These are phyloP conservation scores for Scrobipalpa atriplicella DNA, from an alignment of 2,888 invertebrate species.

Conservation along the genomic window DNA sequence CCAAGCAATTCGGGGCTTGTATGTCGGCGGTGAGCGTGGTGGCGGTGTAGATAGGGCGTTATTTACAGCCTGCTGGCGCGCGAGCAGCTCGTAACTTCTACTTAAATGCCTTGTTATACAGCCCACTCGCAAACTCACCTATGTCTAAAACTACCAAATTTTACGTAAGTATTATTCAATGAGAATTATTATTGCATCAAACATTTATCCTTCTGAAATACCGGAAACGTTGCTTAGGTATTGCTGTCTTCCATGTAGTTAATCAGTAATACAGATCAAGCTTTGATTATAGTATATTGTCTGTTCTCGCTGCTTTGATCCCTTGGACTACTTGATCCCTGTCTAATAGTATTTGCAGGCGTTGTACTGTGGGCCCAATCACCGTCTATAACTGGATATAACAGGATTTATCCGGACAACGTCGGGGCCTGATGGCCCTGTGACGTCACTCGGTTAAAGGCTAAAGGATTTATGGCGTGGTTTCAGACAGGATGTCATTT, in stretches of 20 bases:
- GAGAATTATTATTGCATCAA: too few species aligned
- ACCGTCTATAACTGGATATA: slow-evolving; percentile 70
- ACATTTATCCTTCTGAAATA: too few species aligned
- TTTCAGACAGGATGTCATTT: not conserved
- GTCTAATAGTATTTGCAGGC: slow-evolving; percentile 51
- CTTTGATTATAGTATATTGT: not conserved
- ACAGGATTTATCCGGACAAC: slow-evolving; percentile 61
- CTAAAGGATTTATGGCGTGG: slow-evolving; percentile 1
- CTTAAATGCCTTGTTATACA: slow-evolving; percentile 73
- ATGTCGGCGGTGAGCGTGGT: slow-evolving; percentile 39
- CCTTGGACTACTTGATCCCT: slow-evolving; percentile 8
- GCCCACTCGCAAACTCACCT: slow-evolving; percentile 30
- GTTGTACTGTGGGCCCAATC: slow-evolving; percentile 65
- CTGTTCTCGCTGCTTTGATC: slow-evolving; percentile 6
- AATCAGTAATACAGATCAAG: not conserved
- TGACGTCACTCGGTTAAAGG: slow-evolving; percentile 13
- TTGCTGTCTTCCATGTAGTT: not conserved
- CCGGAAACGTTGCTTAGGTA: not conserved
- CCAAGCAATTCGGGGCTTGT: slow-evolving; percentile 76
- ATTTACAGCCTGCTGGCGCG: slow-evolving; percentile 69
- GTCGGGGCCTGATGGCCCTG: slow-evolving; percentile 47
- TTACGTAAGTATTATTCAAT: too few species aligned
- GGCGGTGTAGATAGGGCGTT: slow-evolving; percentile 68
- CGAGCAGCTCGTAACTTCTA: slow-evolving; percentile 69
- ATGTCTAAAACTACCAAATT: not conserved